A percentile compares a stretch with the other conserved stretches of the same genome.
Evolutionary conservation across 2,113 vertebrate genomes (phyloP).

Genomic region (Donacobius atricapilla): DNA sequence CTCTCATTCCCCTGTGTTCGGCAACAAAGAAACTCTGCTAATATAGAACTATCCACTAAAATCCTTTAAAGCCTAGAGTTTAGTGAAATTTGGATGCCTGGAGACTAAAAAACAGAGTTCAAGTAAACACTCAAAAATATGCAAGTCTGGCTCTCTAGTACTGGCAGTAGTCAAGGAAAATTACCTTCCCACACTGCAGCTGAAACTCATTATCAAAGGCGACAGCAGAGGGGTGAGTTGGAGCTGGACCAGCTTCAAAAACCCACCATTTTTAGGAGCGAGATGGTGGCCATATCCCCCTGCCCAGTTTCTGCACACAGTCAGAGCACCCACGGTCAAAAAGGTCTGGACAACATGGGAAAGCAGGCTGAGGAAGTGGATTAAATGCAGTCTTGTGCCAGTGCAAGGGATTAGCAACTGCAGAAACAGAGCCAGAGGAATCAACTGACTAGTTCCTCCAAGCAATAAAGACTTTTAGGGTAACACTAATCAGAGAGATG

Average conservation of each 20-base stretch:
- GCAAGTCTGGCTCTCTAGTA: slow-evolving; percentile 22
- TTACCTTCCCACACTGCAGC: slow-evolving; percentile 58
- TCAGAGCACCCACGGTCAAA: background rate
- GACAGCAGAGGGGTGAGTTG: slow-evolving; percentile 29
- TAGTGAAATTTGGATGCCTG: slow-evolving; percentile 7
- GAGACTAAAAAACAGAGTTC: slow-evolving; percentile 50
- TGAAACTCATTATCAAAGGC: slow-evolving; percentile 43
- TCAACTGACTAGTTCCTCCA: background rate
- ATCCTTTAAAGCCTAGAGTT: background rate
- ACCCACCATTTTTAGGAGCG: background rate
- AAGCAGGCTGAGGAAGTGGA: background rate
- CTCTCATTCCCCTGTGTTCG: background rate
- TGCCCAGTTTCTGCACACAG: background rate
- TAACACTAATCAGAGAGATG: background rate
- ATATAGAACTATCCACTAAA: background rate
- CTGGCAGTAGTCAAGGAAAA: slow-evolving; percentile 59
- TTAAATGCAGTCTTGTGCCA: background rate
- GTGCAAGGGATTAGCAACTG: background rate
- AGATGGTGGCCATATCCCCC: background rate
- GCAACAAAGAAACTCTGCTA: background rate
- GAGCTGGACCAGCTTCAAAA: slow-evolving; percentile 24
- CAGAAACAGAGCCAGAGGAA: background rate
- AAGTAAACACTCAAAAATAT: slow-evolving; percentile 59
- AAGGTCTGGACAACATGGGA: fast-evolving
- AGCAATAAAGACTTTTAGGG: background rate